phyloP scores from a whole-genome alignment of 1,140 invertebrate species.

The Xylocopa sonorina region DNA sequence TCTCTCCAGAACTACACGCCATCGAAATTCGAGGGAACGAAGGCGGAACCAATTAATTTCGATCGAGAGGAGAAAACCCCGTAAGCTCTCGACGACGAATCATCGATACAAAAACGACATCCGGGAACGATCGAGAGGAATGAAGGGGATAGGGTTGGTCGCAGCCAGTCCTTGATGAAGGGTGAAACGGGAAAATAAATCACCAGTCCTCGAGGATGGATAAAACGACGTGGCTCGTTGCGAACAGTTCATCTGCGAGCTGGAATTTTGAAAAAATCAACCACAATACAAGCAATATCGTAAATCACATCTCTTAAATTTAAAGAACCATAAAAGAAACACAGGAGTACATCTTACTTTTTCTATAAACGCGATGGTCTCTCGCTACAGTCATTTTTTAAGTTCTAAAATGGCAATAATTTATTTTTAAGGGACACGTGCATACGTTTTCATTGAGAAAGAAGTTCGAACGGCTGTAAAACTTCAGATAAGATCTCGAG shows the following conservation, averaged over 20 bases:
- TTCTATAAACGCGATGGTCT: too few species aligned
- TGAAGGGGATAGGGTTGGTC: neutral
- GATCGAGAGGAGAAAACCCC: neutral
- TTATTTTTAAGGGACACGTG: too few species aligned
- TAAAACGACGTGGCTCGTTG: neutral
- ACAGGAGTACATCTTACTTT: too few species aligned
- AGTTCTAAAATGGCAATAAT: too few species aligned
- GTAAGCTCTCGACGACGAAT: neutral
- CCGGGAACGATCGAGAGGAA: neutral
- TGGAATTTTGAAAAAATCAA: neutral
- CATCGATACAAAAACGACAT: conserved; percentile 18
- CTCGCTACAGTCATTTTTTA: too few species aligned
- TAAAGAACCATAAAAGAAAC: too few species aligned
- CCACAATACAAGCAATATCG: too few species aligned
- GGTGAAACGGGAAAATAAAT: conserved; percentile 33
- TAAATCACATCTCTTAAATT: too few species aligned
- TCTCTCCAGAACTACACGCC: too few species aligned
- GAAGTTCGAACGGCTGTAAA: too few species aligned
- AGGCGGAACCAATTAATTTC: neutral
- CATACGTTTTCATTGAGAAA: too few species aligned
- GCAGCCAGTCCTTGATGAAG: neutral
- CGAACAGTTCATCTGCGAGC: conserved; percentile 21
- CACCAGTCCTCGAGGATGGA: neutral
- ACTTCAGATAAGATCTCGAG: too few species aligned
- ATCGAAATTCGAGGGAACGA: neutral